Base-by-base conservation (phyloP, 2,888 invertebrate genomes). In the Lithophane ornitopus region DNA sequence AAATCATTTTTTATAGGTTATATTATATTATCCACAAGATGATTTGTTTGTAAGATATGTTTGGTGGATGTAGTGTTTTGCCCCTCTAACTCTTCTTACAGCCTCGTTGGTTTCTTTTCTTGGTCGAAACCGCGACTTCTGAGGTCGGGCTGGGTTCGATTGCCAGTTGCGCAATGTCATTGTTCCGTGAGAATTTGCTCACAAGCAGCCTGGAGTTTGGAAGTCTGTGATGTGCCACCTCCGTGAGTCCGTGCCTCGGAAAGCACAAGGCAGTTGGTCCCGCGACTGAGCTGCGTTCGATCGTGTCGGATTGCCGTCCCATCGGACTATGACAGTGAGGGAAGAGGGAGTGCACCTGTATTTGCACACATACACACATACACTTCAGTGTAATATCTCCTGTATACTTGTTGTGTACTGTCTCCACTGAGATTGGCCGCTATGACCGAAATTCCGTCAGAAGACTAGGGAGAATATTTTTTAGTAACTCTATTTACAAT, bases 1-100 rank as follows among this genome's bases (percentile, higher is more conserved):
- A 54, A n/a, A 56, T 26, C 34, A 44, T 44, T 49, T 39, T 66
- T 62, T 59, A 69, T 71, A 78, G 79, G 75, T 76, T 82, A n/a
- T n/a, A n/a, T n/a, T n/a, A 76, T 6, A 9, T 41, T 74, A 19
- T 14, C 12, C 26, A 44, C 39, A 34, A 39, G 54, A 49, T 46
- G 16, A 28, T 52, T 39, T 34, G 19, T 76, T 46, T 74, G n/a
- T 39, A 34, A 14, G 19, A 52, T 54, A 2, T 3, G 72, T 49
- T 49, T 61, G 22, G 1, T 49, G 11, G 14, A 46, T 46, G n/a
- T 39, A 54, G 9, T 76, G 14, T 39, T 62, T 46, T 46, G n/a
- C 22, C 4, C 22, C 9, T 16, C 19, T 39, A 28, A 28, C 34
- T 69, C 16, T 26, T 16, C 41, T 16, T 7, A 71, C 2, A 28